These are phyloP conservation scores for Plagiodera versicolora DNA, from an alignment of 2,888 invertebrate species.

Conservation along the genomic window DNA sequence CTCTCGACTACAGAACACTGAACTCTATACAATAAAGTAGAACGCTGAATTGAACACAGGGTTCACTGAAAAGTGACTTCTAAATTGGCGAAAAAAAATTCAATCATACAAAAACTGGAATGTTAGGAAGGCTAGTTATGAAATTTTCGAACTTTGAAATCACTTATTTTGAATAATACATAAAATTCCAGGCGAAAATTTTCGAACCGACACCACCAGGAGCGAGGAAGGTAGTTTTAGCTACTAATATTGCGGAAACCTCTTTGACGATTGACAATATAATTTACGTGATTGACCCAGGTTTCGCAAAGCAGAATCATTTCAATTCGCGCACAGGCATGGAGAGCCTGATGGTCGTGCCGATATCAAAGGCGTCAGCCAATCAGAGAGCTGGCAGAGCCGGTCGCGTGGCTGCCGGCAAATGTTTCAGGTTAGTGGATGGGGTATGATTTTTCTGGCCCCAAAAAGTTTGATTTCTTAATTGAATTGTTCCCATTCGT, in stretches of 20 bases:
- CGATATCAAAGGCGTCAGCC: slow-evolving; percentile 96
- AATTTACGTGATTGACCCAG: slow-evolving; percentile 98
- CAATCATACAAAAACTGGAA: too few relatives aligned
- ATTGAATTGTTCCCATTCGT: too few relatives aligned
- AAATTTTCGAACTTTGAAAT: too few relatives aligned
- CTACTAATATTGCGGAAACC: slow-evolving; percentile 99
- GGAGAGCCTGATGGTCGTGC: slow-evolving; percentile 98
- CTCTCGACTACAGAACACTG: too few relatives aligned
- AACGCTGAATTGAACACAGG: too few relatives aligned
- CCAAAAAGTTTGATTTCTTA: too few relatives aligned
- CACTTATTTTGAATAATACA: too few relatives aligned
- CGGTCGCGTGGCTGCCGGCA: slow-evolving; percentile 94
- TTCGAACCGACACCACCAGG: slow-evolving; percentile 97
- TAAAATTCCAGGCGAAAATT: slow-evolving; percentile 81
- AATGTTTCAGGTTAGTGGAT: slow-evolving; percentile 77
- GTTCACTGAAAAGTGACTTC: too few relatives aligned
- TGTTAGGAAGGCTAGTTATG: too few relatives aligned
- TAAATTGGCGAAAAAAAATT: too few relatives aligned
- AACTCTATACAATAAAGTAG: too few relatives aligned
- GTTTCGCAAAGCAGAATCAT: slow-evolving; percentile 98
- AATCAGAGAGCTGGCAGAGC: slow-evolving; percentile 97
- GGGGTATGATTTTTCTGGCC: slow-evolving; percentile 47
- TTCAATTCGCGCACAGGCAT: slow-evolving; percentile 97
- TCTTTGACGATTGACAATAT: slow-evolving; percentile 99
- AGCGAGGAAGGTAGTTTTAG: slow-evolving; percentile 94